Conservation (phyloP, 2,888 invertebrate species). For the Melinaea menophilus region DNA sequence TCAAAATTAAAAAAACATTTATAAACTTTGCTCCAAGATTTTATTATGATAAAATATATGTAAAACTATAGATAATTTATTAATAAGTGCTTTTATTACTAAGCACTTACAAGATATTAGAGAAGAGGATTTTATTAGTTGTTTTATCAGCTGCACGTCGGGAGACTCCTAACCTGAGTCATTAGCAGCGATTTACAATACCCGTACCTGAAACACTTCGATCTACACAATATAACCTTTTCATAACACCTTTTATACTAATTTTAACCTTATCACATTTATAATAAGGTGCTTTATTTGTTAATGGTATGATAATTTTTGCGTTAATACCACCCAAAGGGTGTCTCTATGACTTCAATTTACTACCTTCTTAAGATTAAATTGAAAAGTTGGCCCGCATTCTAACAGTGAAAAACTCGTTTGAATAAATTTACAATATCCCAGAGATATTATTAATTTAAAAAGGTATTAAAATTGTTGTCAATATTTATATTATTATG, state of each 20-base stretch:
- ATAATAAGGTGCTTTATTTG: conserved; percentile 11
- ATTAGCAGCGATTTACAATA: conserved; percentile 71
- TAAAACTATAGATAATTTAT: conserved; percentile 4
- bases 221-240: conserved; percentile 28
- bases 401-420: conserved; percentile 48
- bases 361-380: conserved; percentile 66
- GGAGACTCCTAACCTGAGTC: conserved; percentile 39
- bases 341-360: conserved; percentile 67
- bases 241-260: background rate
- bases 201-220: conserved; percentile 63
- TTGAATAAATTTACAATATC: conserved; percentile 9
- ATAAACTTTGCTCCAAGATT: background rate
- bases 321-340: conserved; percentile 61
- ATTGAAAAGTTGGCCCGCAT: conserved; percentile 64
- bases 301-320: background rate
- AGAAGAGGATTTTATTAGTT: conserved; percentile 26
- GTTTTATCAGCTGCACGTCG: conserved; percentile 26
- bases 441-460: too few relatives aligned
- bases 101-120: conserved; percentile 3
- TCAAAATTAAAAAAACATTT: background rate
- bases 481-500: too few relatives aligned
- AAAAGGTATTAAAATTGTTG: too few relatives aligned
- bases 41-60: background rate
- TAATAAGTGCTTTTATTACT: conserved; percentile 7
- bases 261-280: conserved; percentile 13